Conservation (phyloP, 2,797 vertebrate species). For the Ctenochaetus hawaiiensis region DNA sequence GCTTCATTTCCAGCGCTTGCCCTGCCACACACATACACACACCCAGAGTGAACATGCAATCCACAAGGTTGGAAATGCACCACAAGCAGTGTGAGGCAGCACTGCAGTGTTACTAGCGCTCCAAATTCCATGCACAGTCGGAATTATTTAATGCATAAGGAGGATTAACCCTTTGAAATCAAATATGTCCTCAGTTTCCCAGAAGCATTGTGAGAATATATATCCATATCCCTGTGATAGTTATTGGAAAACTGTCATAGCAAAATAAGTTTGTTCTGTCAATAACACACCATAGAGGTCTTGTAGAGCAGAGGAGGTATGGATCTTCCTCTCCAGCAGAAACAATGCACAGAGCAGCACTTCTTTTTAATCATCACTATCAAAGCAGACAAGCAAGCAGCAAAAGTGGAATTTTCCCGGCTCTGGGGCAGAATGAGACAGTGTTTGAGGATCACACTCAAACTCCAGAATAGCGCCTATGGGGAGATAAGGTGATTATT, state of each 20-base stretch:
- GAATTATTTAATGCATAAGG: not conserved
- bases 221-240: conserved; percentile 39
- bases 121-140: conserved; percentile 1
- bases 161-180: conserved; percentile 32
- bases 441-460: conserved; percentile 73
- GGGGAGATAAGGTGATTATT: conserved; percentile 81
- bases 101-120: too few species aligned
- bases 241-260: conserved; percentile 52
- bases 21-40: conserved; percentile 1
- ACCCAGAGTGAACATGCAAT: not conserved
- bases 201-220: conserved; percentile 5
- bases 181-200: conserved; percentile 3
- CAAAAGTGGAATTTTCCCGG: conserved; percentile 71
- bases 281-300: conserved; percentile 54
- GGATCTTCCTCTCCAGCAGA: conserved; percentile 60
- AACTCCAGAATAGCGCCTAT: conserved; percentile 57
- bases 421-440: conserved; percentile 70
- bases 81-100: not conserved
- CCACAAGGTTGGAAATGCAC: not conserved
- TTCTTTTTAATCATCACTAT: conserved; percentile 85
- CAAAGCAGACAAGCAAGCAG: conserved; percentile 82
- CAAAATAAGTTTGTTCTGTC: conserved; percentile 70
- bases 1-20: conserved; percentile 44
- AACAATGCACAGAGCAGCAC: conserved; percentile 72
- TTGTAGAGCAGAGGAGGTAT: conserved; percentile 32